Conservation (phyloP, 2,113 vertebrate species). For the Nannobrachium achirus region DNA sequence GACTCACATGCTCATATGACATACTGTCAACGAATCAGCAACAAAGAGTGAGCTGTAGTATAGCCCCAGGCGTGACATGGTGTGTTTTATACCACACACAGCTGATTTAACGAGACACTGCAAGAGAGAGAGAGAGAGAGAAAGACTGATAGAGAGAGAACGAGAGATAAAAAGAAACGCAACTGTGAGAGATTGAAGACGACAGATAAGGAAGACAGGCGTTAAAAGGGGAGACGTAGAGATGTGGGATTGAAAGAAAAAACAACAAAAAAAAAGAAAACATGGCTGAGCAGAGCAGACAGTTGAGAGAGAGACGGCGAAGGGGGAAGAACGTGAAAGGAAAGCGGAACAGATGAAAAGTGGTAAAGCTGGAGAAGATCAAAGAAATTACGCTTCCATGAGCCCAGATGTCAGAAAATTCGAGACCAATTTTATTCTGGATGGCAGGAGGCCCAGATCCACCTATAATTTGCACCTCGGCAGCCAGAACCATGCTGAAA, state of each 20-base stretch:
- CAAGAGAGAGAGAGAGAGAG: constrained; percentile 13
- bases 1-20: neutral
- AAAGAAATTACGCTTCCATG: constrained; percentile 73
- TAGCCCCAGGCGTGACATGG: constrained; percentile 33
- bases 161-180: too few relatives aligned
- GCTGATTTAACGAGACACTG: constrained; percentile 39
- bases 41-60: constrained; percentile 19
- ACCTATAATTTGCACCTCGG: constrained; percentile 71
- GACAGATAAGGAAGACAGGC: constrained; percentile 35
- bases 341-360: constrained; percentile 24
- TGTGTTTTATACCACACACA: constrained; percentile 17
- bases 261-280: constrained; percentile 30
- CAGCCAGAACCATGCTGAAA: constrained; percentile 53
- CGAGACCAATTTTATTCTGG: constrained; percentile 70
- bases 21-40: neutral
- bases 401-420: constrained; percentile 72
- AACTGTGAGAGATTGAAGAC: constrained; percentile 23
- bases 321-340: constrained; percentile 37
- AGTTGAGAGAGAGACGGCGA: constrained; percentile 43
- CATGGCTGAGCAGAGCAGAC: constrained; percentile 21
- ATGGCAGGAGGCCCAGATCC: constrained; percentile 66
- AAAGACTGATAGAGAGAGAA: neutral
- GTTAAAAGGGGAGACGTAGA: constrained; percentile 45
- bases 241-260: constrained; percentile 35
- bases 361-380: constrained; percentile 60